phyloP scores from a whole-genome alignment of 2,888 invertebrate species.

The Drosophila diplacantha region DNA sequence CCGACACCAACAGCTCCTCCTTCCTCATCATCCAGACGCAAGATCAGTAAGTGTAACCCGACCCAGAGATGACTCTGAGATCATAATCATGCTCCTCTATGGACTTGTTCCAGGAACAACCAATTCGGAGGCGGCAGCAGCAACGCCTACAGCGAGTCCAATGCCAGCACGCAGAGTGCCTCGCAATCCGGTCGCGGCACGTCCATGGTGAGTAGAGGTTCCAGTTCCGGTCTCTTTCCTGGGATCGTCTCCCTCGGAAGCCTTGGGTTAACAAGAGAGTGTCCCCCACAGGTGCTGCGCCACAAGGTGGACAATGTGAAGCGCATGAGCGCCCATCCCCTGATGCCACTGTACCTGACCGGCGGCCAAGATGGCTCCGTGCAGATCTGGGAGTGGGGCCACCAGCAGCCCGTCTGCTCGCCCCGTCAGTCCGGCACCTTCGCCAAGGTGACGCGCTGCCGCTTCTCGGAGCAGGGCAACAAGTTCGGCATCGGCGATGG shows the following conservation, averaged over 20 bases:
- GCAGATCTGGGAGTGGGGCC: conserved; percentile 99
- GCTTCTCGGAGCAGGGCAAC: conserved; percentile 97
- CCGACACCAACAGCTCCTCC: conserved; percentile 81
- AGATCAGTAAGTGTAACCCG: conserved; percentile 67
- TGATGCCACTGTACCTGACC: conserved; percentile 95
- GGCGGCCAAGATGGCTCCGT: conserved; percentile 98
- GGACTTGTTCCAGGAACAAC: conserved; percentile 45
- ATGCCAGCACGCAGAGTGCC: conserved; percentile 65
- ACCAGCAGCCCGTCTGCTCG: conserved; percentile 91
- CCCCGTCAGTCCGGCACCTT: conserved; percentile 96
- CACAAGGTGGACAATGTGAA: conserved; percentile 96
- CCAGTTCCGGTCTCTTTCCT: too few relatives aligned
- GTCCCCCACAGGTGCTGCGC: conserved; percentile 86
- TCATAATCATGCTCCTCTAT: neutral
- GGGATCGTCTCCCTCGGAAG: too few relatives aligned
- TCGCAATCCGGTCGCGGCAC: conserved; percentile 90
- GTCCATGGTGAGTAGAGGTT: conserved; percentile 84
- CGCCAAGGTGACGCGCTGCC: conserved; percentile 96
- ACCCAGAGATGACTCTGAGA: too few relatives aligned
- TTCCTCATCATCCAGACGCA: conserved; percentile 93
- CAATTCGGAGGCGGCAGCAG: conserved; percentile 53
- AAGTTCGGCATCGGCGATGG: conserved; percentile 99
- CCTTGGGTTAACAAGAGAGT: too few relatives aligned
- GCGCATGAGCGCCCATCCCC: conserved; percentile 96
- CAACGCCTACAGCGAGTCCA: conserved; percentile 61